Base-by-base conservation (phyloP, 2,888 invertebrate genomes). In the Lumbricus terrestris region DNA sequence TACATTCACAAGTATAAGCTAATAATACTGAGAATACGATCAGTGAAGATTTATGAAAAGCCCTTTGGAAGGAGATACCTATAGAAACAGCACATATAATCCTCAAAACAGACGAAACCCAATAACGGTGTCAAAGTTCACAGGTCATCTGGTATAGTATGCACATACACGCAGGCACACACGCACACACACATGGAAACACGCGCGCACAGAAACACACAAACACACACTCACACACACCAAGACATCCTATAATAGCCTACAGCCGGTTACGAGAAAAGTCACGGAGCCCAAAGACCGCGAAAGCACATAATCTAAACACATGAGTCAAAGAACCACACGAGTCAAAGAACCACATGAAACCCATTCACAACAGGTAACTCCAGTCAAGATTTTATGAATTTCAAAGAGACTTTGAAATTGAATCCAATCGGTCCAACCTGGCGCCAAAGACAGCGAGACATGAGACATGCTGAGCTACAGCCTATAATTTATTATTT, bases 61-160 rank as follows among this genome's bases (percentile, higher is more conserved):
- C 8, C 69, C 69, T 69, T 69, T n/a, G 69, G 4, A 69, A 69
- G 69, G 29, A 69, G 69, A 69, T 69, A 29, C n/a, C 69, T n/a
- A 69, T 69, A 8, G 29, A n/a, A 4, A 29, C n/a, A n/a, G n/a
- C n/a, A n/a, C n/a, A 69, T n/a, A 8, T n/a, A 69, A 69, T n/a
- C 69, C 69, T 69, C 69, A 69, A n/a, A n/a, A 69, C 69, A n/a
- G 69, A 69, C 69, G 13, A 69, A n/a, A 15, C n/a, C n/a, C 69
- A 69, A 69, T 69, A 69, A 69, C n/a, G 69, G 69, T 69, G 69
- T 69, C 69, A 69, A 69, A 69, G 69, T 69, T 69, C 69, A 69
- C 29, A 69, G 69, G 69, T 69, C 69, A 69, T n/a, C 69, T 69
- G 69, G 69, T 69, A n/a, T n/a, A n/a, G n/a, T n/a, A n/a, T n/a